These are phyloP conservation scores for Phragmatobia fuliginosa DNA, from an alignment of 2,888 invertebrate genomes.

Conservation along the genomic window DNA sequence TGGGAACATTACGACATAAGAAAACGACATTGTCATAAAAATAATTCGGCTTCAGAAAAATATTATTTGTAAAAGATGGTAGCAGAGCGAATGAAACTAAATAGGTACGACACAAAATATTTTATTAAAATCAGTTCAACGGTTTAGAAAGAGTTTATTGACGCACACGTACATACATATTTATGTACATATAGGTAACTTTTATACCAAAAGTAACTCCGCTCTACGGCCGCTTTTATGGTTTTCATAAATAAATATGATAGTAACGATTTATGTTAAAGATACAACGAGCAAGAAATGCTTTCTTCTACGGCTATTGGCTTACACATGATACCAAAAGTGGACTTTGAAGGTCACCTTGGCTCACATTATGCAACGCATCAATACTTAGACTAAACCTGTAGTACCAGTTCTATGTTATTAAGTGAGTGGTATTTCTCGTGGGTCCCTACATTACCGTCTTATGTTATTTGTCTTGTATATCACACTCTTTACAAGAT, in stretches of 20 bases:
- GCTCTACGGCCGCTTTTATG: background rate
- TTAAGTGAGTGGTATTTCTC: background rate
- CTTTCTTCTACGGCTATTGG: too few species aligned
- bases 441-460: background rate
- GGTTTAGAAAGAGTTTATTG: too few species aligned
- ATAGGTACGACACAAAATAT: too few species aligned
- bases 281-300: background rate
- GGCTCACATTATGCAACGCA: background rate
- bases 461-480: background rate
- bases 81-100: background rate
- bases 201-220: too few species aligned
- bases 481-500: background rate
- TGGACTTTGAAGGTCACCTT: background rate
- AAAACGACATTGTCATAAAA: background rate
- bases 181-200: too few species aligned
- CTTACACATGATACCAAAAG: background rate
- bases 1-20: too few species aligned
- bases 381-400: background rate
- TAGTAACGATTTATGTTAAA: background rate
- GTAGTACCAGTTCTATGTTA: slow-evolving; percentile 1
- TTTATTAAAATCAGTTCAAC: too few species aligned
- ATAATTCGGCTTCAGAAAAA: background rate
- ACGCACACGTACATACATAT: too few species aligned
- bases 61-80: background rate
- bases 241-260: background rate